Evolutionary conservation across 2,113 vertebrate species (phyloP).

Genomic region (Lipotes vexillifer): DNA sequence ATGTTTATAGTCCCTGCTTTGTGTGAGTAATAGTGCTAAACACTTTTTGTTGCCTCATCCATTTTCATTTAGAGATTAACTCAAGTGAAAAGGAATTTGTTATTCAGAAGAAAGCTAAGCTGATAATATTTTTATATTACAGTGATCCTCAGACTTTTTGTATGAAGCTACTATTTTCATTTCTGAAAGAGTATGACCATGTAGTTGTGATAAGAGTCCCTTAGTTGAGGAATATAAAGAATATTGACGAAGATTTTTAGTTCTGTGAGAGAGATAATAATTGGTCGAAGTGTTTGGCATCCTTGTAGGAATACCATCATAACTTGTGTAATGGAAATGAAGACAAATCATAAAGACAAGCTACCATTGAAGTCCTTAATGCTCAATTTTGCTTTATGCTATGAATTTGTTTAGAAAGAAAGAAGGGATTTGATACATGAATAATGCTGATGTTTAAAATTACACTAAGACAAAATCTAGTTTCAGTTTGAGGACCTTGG

Average conservation of each 20-base stretch:
- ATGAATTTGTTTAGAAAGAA: background rate
- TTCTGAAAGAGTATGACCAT: background rate
- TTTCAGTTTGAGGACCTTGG: background rate
- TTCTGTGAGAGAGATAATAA: background rate
- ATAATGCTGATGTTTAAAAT: background rate
- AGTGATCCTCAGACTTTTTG: background rate
- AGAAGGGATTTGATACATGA: background rate
- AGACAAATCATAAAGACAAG: background rate
- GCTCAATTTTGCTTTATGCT: background rate
- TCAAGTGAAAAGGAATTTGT: background rate
- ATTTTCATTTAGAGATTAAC: background rate
- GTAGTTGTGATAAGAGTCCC: background rate
- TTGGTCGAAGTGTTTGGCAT: background rate
- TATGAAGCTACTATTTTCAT: background rate
- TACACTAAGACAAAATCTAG: background rate
- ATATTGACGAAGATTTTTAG: background rate
- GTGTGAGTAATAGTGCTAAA: background rate
- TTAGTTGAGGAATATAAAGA: background rate
- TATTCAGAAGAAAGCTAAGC: background rate
- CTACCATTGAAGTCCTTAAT: background rate
- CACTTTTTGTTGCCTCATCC: background rate
- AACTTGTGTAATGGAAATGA: too few species aligned
- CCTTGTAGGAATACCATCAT: background rate
- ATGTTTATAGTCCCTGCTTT: background rate
- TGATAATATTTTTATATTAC: background rate